phyloP scores from a whole-genome alignment of 1,140 invertebrate species.

The Drosophila virilis region DNA sequence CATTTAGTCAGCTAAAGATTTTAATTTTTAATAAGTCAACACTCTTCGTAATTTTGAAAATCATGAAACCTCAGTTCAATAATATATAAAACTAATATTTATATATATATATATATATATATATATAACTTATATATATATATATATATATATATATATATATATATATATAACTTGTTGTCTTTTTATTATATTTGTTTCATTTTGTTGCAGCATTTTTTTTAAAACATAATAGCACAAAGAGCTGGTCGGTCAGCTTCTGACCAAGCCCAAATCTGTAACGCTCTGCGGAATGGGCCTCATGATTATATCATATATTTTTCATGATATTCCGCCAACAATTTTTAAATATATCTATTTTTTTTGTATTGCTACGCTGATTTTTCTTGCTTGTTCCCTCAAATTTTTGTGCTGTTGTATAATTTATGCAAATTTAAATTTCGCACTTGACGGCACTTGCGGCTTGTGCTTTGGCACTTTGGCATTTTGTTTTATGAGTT shows the following conservation, averaged over 20 bases:
- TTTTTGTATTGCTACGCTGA: slow-evolving; percentile 12
- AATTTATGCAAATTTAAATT: slow-evolving; percentile 63
- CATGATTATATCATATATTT: slow-evolving; percentile 48
- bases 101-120: no score
- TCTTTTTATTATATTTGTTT: background rate
- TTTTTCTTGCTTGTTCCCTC: background rate
- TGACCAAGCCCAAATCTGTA: slow-evolving; percentile 2
- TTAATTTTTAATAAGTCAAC: no score
- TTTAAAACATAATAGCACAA: no score
- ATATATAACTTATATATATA: no score
- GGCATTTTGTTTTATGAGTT: slow-evolving; percentile 46
- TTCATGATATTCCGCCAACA: slow-evolving; percentile 33
- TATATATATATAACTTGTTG: no score
- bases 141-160: no score
- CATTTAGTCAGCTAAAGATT: background rate
- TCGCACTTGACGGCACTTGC: slow-evolving; percentile 56
- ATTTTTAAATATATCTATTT: slow-evolving; percentile 30
- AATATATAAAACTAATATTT: no score
- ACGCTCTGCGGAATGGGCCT: background rate
- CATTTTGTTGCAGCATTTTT: background rate
- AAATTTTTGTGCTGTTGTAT: slow-evolving; percentile 31
- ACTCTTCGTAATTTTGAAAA: no score
- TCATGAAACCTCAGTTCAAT: no score
- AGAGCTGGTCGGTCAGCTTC: slow-evolving; percentile 23
- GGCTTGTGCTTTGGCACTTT: slow-evolving; percentile 37